Evolutionary conservation across 2,888 invertebrate genomes (phyloP).

Genomic region (Lobophora halterata): DNA sequence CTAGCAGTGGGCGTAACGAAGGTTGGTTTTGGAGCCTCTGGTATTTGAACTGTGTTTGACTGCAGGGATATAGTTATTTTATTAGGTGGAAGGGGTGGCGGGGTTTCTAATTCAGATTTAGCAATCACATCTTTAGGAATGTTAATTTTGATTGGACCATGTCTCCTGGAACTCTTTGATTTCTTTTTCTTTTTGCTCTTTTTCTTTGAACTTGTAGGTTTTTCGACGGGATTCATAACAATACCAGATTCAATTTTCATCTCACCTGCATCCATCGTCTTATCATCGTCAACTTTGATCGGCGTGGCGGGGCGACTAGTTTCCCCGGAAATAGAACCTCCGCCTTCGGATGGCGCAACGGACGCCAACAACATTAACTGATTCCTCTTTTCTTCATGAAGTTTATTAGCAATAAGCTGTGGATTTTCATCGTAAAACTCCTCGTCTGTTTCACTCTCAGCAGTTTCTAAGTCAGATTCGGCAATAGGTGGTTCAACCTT

Average conservation of each 20-base stretch:
- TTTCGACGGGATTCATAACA: conserved; percentile 72
- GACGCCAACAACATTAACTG: conserved; percentile 83
- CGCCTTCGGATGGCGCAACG: conserved; percentile 82
- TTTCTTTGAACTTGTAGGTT: conserved; percentile 80
- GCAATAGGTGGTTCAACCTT: conserved; percentile 83
- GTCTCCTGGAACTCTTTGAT: conserved; percentile 68
- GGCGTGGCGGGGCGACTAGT: conserved; percentile 83
- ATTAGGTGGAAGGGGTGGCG: conserved; percentile 55
- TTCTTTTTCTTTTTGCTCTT: conserved; percentile 85
- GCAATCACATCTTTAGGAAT: conserved; percentile 78
- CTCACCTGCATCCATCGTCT: conserved; percentile 7
- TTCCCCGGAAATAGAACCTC: conserved; percentile 80
- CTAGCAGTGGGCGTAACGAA: conserved; percentile 32
- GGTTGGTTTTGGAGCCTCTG: conserved; percentile 50
- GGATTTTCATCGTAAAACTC: conserved; percentile 94
- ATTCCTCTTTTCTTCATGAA: conserved; percentile 87
- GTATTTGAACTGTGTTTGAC: conserved; percentile 74
- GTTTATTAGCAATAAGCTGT: conserved; percentile 85
- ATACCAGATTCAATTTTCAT: conserved; percentile 16
- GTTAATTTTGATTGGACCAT: conserved; percentile 81
- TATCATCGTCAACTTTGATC: conserved; percentile 59
- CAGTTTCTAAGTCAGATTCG: conserved; percentile 92
- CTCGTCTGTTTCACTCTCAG: conserved; percentile 92
- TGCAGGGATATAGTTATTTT: conserved; percentile 76
- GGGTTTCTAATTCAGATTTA: conserved; percentile 51